Evolutionary conservation across 2,113 vertebrate genomes (phyloP), one percentile per base, ranked within the genome.

Genomic region (Rana temporaria): DNA sequence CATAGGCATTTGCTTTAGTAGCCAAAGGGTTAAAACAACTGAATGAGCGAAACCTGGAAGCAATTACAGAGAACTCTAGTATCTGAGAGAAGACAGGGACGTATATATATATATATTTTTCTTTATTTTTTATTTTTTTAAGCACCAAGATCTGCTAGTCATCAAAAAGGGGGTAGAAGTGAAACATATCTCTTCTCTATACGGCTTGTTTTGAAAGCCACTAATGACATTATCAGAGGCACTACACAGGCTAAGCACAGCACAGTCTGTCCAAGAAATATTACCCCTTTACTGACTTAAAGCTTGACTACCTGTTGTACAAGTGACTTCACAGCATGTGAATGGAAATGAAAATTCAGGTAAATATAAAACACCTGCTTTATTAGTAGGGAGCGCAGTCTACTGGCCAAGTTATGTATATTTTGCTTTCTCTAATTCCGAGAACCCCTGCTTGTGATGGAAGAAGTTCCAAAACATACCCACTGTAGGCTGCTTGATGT

Each of bases 121-220:
- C 6, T 42, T 69, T 69, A 20, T 69, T 48, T 63, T 48, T 80
- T 71, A n/a, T 63, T 63, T 64, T 59, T 84, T 82, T 86, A 19
- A 86, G 52, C 88, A 64, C 17, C 1, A 75, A 88, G 87, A 87
- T 90, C 85, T 91, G 84, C 85, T 87, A 71, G 83, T 85, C 87
- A 90, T 88, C 85, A 92, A 93, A 93, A 89, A 92, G 89, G 87
- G 82, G 81, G 85, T 34, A 34, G 84, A 85, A 84, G 81, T 88
- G 87, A 81, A 86, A 85, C 81, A 85, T 86, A 83, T 83, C 57
- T 57, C 4, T 77, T 38, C 78, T 74, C 30, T 38, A 38, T 8
- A 38, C 34, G 22, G 71, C 72, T 88, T 87, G 85, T 86, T 86
- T 85, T 85, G 85, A 84, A 88, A 90, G 87, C 32, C 60, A 55